A percentile compares a stretch with the other conserved stretches of the same genome.
phyloP scores from a whole-genome alignment of 2,113 vertebrate species.

The Ptilonorhynchus violaceus region DNA sequence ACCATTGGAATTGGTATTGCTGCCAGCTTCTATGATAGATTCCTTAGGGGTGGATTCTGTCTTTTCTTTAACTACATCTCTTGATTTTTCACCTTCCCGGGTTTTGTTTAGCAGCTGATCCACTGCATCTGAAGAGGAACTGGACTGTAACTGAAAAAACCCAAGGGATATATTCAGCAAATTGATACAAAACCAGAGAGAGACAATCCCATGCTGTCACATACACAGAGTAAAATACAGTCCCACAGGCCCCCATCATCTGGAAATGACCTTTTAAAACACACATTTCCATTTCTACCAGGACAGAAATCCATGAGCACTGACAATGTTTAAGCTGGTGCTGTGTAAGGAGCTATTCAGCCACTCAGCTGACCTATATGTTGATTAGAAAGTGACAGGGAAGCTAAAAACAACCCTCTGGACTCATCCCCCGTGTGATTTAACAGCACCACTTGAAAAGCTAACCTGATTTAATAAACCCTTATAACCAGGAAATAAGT shows the following conservation, averaged over 20 bases:
- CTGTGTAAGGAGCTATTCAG: not conserved
- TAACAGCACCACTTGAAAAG: not conserved
- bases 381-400: not conserved
- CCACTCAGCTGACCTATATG: not conserved
- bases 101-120: conserved; percentile 89
- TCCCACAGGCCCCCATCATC: not conserved
- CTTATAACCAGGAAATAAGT: not conserved
- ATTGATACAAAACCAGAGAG: not conserved
- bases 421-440: not conserved
- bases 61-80: conserved; percentile 88
- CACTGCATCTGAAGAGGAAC: conserved; percentile 86
- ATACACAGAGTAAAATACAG: not conserved
- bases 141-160: conserved; percentile 88
- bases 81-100: conserved; percentile 89
- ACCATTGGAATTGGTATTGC: conserved; percentile 69
- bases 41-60: conserved; percentile 78
- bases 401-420: not conserved
- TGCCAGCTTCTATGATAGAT: conserved; percentile 72
- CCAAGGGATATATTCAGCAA: conserved; percentile 22
- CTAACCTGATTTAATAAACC: conserved; percentile 16
- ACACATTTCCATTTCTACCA: not conserved
- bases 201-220: not conserved
- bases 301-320: not conserved
- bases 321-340: not conserved
- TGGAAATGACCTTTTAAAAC: not conserved